These are phyloP conservation scores for Platyura marginata DNA, from an alignment of 1,140 invertebrate genomes.

Conservation along the genomic window DNA sequence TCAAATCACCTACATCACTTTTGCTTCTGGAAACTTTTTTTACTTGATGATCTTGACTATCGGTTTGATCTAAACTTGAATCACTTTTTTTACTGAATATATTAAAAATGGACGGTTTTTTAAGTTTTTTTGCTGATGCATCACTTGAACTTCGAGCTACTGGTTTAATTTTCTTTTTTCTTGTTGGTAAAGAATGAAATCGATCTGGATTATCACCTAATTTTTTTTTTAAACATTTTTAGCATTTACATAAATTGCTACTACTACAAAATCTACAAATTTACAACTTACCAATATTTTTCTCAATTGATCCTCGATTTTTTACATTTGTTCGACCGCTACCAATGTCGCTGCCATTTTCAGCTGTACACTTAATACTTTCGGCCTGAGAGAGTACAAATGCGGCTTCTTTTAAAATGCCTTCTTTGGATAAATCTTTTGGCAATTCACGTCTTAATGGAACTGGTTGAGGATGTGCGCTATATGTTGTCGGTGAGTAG, in stretches of 20 bases:
- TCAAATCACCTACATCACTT: slow-evolving; percentile 39
- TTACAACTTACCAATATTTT: background rate
- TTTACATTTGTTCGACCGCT: slow-evolving; percentile 12
- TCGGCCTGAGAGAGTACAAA: slow-evolving; percentile 21
- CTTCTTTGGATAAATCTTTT: slow-evolving; percentile 17
- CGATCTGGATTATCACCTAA: slow-evolving; percentile 8
- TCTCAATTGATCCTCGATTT: slow-evolving; percentile 19
- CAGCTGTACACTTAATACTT: slow-evolving; percentile 20
- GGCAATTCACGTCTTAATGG: slow-evolving; percentile 11
- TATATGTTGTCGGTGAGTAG: background rate
- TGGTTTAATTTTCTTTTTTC: slow-evolving; percentile 18
- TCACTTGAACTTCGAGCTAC: slow-evolving; percentile 29
- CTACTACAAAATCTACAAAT: too few relatives aligned
- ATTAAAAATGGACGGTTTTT: slow-evolving; percentile 33
- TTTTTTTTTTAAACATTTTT: too few relatives aligned
- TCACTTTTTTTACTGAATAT: slow-evolving; percentile 30
- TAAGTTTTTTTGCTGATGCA: slow-evolving; percentile 26
- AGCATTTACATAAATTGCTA: too few relatives aligned
- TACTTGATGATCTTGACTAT: slow-evolving; percentile 15
- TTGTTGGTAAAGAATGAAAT: slow-evolving; percentile 19
- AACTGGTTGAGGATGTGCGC: slow-evolving; percentile 9
- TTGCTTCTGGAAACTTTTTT: slow-evolving; percentile 36
- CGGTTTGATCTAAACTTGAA: slow-evolving; percentile 17
- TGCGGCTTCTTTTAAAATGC: slow-evolving; percentile 21
- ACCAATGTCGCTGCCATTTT: slow-evolving; percentile 19